Conservation (phyloP, 2,888 invertebrate genomes). For the Cabera pusaria region DNA sequence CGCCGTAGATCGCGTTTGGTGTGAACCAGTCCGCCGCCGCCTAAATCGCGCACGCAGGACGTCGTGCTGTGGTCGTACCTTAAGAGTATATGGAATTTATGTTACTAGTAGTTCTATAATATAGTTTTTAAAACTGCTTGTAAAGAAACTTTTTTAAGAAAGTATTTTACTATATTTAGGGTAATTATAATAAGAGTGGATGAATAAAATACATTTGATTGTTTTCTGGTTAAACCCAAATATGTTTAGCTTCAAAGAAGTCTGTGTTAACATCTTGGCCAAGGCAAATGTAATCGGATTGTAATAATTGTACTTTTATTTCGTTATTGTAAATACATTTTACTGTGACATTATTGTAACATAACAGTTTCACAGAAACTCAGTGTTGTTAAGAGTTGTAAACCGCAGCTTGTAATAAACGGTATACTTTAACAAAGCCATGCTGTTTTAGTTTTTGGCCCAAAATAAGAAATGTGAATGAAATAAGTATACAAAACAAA, state of each 20-base stretch:
- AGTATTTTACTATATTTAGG: slow-evolving; percentile 50
- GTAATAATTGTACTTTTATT: slow-evolving; percentile 23
- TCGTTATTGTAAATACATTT: slow-evolving; percentile 57
- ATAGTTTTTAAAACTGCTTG: slow-evolving; percentile 46
- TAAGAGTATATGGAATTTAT: slow-evolving; percentile 19
- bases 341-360: slow-evolving; percentile 48
- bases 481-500: no score
- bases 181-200: slow-evolving; percentile 40
- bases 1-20: no score
- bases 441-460: slow-evolving; percentile 16
- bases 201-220: slow-evolving; percentile 28
- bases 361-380: slow-evolving; percentile 76
- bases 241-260: slow-evolving; percentile 65
- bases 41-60: no score
- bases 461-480: no score
- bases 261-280: slow-evolving; percentile 41
- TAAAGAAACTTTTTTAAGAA: slow-evolving; percentile 54
- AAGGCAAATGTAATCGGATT: slow-evolving; percentile 39
- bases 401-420: slow-evolving; percentile 74
- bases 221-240: slow-evolving; percentile 45
- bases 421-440: slow-evolving; percentile 46
- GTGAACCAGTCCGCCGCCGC: no score
- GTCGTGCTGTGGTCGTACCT: no score
- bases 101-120: slow-evolving; percentile 32
- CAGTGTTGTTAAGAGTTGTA: slow-evolving; percentile 75